These are phyloP conservation scores for Xanthorhoe spadicearia DNA, from an alignment of 2,888 invertebrate genomes.

Conservation along the genomic window DNA sequence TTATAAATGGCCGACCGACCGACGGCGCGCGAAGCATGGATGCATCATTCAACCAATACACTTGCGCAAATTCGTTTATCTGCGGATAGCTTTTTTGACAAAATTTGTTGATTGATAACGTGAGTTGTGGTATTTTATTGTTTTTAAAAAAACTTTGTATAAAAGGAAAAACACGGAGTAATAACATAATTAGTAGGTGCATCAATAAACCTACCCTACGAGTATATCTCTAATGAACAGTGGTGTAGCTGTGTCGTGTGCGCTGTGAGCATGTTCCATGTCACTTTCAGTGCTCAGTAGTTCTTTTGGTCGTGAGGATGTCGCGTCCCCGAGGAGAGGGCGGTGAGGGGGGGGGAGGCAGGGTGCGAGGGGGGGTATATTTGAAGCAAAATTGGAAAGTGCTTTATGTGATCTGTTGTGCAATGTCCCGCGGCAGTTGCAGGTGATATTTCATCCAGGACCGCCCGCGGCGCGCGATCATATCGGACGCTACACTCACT, in stretches of 20 bases:
- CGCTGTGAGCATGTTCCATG: slow-evolving; percentile 14
- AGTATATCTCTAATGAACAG: neutral
- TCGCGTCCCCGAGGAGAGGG: neutral
- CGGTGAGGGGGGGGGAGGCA: slow-evolving; percentile 6
- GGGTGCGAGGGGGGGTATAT: neutral
- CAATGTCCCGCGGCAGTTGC: slow-evolving; percentile 2
- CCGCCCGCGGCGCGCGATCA: neutral
- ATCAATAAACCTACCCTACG: too few relatives aligned
- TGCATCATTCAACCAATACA: neutral
- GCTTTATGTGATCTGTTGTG: slow-evolving; percentile 19
- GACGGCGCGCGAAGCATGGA: neutral
- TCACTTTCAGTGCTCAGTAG: slow-evolving; percentile 6
- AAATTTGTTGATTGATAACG: neutral
- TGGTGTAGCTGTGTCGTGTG: neutral
- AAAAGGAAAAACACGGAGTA: too few relatives aligned
- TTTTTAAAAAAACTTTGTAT: too few relatives aligned
- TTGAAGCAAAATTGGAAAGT: slow-evolving; percentile 21
- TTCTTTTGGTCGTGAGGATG: slow-evolving; percentile 12
- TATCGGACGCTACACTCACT: neutral
- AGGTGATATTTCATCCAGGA: slow-evolving; percentile 9
- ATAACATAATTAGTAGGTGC: too few relatives aligned
- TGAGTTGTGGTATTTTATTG: neutral
- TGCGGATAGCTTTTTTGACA: neutral
- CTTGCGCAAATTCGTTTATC: neutral
- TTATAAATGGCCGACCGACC: slow-evolving; percentile 8